phyloP scores from a whole-genome alignment of 2,797 vertebrate genomes.

The Mus spretus region DNA sequence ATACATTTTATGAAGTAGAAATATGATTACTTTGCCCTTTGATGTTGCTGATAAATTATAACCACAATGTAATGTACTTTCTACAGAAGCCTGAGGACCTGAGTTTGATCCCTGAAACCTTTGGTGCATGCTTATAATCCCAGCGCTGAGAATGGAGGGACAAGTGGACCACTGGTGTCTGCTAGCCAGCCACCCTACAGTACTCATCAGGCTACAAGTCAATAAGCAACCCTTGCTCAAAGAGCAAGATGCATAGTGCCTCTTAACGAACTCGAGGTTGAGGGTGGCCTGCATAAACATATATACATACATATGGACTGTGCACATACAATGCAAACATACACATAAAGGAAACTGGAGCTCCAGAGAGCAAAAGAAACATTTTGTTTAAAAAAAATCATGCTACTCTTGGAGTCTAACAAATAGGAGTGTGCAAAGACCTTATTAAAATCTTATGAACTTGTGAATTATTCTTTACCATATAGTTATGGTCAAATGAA shows the following conservation, averaged over 20 bases:
- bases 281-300: not conserved
- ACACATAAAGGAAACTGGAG: not conserved
- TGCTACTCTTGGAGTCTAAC: slow-evolving; percentile 18
- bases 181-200: not conserved
- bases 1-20: not conserved
- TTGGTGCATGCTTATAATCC: not conserved
- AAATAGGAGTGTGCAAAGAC: not conserved
- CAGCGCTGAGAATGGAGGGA: not conserved
- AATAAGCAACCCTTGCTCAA: not conserved
- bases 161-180: not conserved
- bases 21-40: not conserved
- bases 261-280: not conserved
- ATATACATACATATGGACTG: not conserved
- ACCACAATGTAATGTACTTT: not conserved
- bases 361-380: slow-evolving; percentile 44
- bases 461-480: not conserved
- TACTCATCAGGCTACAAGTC: not conserved
- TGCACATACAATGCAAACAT: not conserved
- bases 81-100: not conserved
- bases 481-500: not conserved
- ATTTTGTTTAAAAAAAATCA: slow-evolving; percentile 26
- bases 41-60: not conserved
- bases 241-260: not conserved
- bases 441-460: not conserved
- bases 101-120: not conserved